Base-by-base conservation (phyloP, 2,113 vertebrate genomes). In the Anhinga rufa region DNA sequence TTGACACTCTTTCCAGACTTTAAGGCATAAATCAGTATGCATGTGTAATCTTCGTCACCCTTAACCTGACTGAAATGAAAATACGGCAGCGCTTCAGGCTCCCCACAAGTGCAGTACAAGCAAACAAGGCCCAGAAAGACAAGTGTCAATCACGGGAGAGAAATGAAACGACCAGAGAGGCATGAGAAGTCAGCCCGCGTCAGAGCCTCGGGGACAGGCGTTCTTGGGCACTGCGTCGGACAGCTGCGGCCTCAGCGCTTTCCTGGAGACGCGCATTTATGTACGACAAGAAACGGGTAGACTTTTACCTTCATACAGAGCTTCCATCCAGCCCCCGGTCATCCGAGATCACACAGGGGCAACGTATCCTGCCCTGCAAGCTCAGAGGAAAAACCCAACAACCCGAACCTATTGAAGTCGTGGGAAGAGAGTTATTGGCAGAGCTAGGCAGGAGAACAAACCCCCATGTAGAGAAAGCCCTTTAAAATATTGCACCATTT, bases 31-130 rank as follows among this genome's bases (percentile, higher is more conserved):
- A 96, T 97, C 96, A 97, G 90, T 49, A 94, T 93, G 94, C 90
- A 93, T 97, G 95, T 97, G 96, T 97, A 97, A 97, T 97, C 95
- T 92, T 93, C 13, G 4, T 97, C 96, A 96, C 95, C 96, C 93
- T 92, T 97, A 92, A 96, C 96, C 97, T 82, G 9, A 77, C 94
- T 94, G 93, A 86, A 95, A 95, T 83, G 92, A n/a, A 92, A 94
- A 95, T 48, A n/a, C 82, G 34, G 91, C 95, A 11, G 81, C 17
- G 96, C 95, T 96, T 80, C 72, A 16, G 96, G 96, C 96, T 92
- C 64, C 66, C 91, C 65, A 64, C 82, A 74, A 95, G 65, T 64
- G 88, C 91, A 90, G 38, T 32, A 87, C 86, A 42, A 95, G 91
- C 89, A 95, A 91, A 97, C 91, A 83, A 32, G 78, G 86, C 82